Evolutionary conservation across 2,888 invertebrate genomes (phyloP).

Genomic region (Philaethria dido): DNA sequence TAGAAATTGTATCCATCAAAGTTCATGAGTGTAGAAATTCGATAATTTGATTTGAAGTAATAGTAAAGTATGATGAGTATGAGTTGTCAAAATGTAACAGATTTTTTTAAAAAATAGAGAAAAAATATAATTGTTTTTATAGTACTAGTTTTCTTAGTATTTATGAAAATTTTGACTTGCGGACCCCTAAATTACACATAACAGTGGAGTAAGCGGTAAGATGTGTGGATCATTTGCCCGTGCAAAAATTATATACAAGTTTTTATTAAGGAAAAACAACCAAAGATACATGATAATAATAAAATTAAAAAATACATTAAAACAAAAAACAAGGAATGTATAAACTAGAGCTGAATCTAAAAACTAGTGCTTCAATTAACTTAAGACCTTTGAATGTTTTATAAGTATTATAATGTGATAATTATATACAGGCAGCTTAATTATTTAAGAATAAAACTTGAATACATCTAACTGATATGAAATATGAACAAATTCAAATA

Average conservation of each 20-base stretch:
- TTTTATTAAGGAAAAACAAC: background rate
- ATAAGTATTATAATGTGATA: constrained; percentile 3
- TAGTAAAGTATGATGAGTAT: too few species aligned
- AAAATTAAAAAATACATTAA: constrained; percentile 12
- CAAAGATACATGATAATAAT: too few species aligned
- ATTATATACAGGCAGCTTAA: constrained; percentile 4
- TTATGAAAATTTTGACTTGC: constrained; percentile 59
- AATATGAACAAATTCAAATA: background rate
- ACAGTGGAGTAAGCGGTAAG: constrained; percentile 59
- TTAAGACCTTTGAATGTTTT: background rate
- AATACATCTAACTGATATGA: background rate
- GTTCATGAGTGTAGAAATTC: background rate
- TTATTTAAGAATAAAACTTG: background rate
- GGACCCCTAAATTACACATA: constrained; percentile 84
- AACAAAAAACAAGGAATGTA: background rate
- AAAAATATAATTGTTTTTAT: background rate
- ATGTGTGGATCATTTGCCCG: constrained; percentile 49
- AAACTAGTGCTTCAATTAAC: background rate
- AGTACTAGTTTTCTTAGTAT: background rate
- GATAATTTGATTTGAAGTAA: background rate
- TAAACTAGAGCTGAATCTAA: background rate
- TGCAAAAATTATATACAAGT: constrained; percentile 21
- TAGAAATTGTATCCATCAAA: background rate
- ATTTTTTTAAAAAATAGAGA: background rate
- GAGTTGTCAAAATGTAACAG: background rate